phyloP scores from a whole-genome alignment of 2,113 vertebrate species.

The Sceloporus tristichus region DNA sequence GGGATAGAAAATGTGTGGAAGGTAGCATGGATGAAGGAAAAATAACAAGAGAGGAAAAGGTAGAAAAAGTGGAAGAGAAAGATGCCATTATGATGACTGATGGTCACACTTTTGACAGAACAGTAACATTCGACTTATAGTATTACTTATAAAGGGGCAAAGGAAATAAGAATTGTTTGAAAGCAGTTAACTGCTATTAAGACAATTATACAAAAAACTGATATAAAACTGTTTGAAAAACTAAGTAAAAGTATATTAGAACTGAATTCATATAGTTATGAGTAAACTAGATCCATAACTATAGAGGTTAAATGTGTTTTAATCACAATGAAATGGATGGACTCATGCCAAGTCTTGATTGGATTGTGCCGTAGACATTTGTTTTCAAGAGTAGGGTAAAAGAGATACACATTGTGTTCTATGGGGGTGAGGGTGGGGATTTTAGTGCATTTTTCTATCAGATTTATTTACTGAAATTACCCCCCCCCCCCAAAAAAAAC shows the following conservation, averaged over 20 bases:
- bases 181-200: constrained; percentile 6
- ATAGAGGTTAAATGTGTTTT: background rate
- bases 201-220: background rate
- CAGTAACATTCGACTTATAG: constrained; percentile 22
- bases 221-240: background rate
- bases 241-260: background rate
- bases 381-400: background rate
- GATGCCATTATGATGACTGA: constrained; percentile 16
- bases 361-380: background rate
- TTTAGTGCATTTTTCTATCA: background rate
- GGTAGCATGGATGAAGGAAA: constrained; percentile 47
- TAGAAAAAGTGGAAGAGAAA: background rate
- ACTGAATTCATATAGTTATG: background rate
- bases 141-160: background rate
- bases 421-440: too few relatives aligned
- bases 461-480: background rate
- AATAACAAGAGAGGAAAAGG: background rate
- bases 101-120: constrained; percentile 15
- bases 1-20: background rate
- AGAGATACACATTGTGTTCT: background rate
- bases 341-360: background rate
- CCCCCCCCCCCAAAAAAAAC: background rate
- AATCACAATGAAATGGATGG: background rate
- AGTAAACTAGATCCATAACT: background rate
- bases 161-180: constrained; percentile 2